Base-by-base conservation (phyloP, 2,113 vertebrate species). In the Vidua macroura region DNA sequence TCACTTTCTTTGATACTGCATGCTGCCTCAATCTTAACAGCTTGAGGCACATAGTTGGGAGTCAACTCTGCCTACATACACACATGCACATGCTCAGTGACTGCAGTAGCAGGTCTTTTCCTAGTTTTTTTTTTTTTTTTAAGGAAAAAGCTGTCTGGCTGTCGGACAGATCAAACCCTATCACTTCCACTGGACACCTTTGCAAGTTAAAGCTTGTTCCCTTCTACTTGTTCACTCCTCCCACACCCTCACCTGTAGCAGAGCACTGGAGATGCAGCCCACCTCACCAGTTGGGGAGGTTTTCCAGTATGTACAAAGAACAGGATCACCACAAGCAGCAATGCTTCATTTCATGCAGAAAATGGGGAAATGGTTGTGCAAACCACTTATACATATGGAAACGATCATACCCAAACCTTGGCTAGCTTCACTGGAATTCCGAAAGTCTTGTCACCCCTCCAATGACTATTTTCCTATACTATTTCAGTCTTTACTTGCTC, bases 381-480 rank as follows among this genome's bases (percentile, higher is more conserved):
- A 95, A 86, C 37, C 56, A 64, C 19, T 77, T 41, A 33, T 56
- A 62, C 91, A 83, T 93, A 88, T 93, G 93, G 86, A 93, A 96
- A 68, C 43, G 27, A 96, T 96, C 88, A 95, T 83, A 52, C 58
- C 37, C 53, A 92, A 64, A 78, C 25, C 58, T 83, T 96, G 95
- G 93, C 92, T 84, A 77, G 70, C 67, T 86, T 86, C 76, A 44
- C 60, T 83, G 73, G 67, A 95, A 94, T 74, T 90, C 83, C 31
- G 7, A 91, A 91, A 92, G 46, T 31, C 37, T 86, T 53, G 3
- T 79, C 6, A 23, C 37, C 41, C 91, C 81, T 94, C 90, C 88
- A 94, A 92, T 23, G 70, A 33, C 72, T 89, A 73, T 91, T 95
- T 93, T 93, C 92, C 78, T 95, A 53, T 81, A 69, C 66, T 37